phyloP scores from a whole-genome alignment of 2,888 invertebrate genomes.

The Barypeithes pellucidus region DNA sequence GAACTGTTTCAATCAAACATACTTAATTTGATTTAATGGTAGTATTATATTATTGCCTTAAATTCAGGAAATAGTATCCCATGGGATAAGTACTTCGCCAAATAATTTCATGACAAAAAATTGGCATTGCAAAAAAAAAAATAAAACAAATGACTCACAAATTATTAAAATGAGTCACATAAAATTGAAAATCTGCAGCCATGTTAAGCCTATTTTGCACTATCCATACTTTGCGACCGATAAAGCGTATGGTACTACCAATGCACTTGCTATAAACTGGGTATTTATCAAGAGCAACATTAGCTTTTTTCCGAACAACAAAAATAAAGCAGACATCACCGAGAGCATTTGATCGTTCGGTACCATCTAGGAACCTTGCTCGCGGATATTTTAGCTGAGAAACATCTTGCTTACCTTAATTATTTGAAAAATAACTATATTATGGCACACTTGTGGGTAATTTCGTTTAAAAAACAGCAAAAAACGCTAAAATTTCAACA shows the following conservation, averaged over 20 bases:
- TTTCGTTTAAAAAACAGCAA: slow-evolving; percentile 55
- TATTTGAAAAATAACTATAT: slow-evolving; percentile 50
- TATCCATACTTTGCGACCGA: slow-evolving; percentile 44
- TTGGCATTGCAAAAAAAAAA: slow-evolving; percentile 31
- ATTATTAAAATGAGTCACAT: slow-evolving; percentile 67
- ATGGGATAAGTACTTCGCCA: slow-evolving; percentile 5
- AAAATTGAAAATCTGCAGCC: slow-evolving; percentile 67
- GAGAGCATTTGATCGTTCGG: slow-evolving; percentile 56
- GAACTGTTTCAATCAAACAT: slow-evolving; percentile 15
- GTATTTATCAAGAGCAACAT: slow-evolving; percentile 61
- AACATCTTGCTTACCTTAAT: slow-evolving; percentile 55
- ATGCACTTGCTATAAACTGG: slow-evolving; percentile 59
- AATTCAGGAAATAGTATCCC: slow-evolving; percentile 23
- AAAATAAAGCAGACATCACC: slow-evolving; percentile 62
- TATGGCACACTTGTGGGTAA: slow-evolving; percentile 44
- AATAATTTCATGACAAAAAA: slow-evolving; percentile 73
- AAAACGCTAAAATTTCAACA: slow-evolving; percentile 54
- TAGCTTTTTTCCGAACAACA: slow-evolving; percentile 62
- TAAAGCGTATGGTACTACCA: slow-evolving; percentile 56
- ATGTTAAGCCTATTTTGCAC: slow-evolving; percentile 54
- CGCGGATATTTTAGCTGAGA: slow-evolving; percentile 11
- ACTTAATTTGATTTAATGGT: slow-evolving; percentile 3
- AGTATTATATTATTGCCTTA: slow-evolving; percentile 15
- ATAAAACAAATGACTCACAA: slow-evolving; percentile 66
- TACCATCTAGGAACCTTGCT: slow-evolving; percentile 45